Evolutionary conservation across 2,797 vertebrate genomes (phyloP), one percentile per base, ranked within the genome.

Genomic region (Acrocephalus scirpaceus): DNA sequence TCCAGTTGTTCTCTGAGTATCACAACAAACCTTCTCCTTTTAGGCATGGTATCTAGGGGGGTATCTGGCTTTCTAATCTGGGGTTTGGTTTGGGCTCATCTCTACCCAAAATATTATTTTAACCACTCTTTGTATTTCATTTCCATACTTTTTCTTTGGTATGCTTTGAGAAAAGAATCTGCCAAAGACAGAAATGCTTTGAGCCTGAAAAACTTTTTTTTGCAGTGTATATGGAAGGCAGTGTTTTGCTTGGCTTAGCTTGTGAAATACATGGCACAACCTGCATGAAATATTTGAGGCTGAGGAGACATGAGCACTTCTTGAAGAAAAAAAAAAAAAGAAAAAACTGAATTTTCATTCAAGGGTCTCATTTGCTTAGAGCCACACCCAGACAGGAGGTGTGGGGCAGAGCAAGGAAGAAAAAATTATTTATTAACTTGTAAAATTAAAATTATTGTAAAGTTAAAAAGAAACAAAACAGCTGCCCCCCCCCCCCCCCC

Each of bases 251-350:
- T 97, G 96, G 96, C 96, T 95, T 89, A 71, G 47, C 50, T 94
- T 82, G 54, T 77, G 57, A 96, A 95, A 89, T 96, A 93, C 95
- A 96, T 96, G 96, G 96, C 88, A 96, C 77, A 95, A 96, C 96
- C 93, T 96, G 96, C 93, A 95, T 77, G 90, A 96, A 97, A 96
- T 97, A 96, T 82, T 96, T 96, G 96, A 96, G 94, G 96, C 86
- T 54, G 77, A 94, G 71, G 74, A 96, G 90, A 95, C 93, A 89
- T 83, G 74, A 96, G 78, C 57, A 71, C 67, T 72, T 95, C 88
- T 61, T 65, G 29, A 80, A 89, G 21, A 11, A 30, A 67, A 53
- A 26, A 34, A 45, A 45, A 51, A 44, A 21, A 21, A 18, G 3
- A 60, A 38, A 60, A n/a, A 42, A 38, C 20, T 53, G 83, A 81